Evolutionary conservation across 2,888 invertebrate genomes (phyloP).

Genomic region (Biston stratarius): DNA sequence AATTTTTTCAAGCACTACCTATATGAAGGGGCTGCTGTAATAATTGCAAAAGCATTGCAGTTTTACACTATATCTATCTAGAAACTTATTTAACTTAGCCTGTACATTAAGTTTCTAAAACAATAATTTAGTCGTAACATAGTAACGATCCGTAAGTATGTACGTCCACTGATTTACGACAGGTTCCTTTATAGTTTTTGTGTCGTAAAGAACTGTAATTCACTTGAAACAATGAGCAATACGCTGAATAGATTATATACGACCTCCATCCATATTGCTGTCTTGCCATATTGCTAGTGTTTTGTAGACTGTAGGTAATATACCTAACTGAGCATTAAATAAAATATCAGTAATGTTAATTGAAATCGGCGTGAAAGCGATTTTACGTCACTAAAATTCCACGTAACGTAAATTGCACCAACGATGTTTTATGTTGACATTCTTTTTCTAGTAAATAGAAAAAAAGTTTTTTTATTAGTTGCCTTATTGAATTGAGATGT

Average conservation of each 20-base stretch:
- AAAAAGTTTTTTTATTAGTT: too few species aligned
- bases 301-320: slow-evolving; percentile 76
- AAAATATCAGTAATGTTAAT: slow-evolving; percentile 54
- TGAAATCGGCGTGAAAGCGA: slow-evolving; percentile 31
- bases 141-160: slow-evolving; percentile 71
- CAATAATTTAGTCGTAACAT: slow-evolving; percentile 74
- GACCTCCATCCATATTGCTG: slow-evolving; percentile 83
- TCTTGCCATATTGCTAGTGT: slow-evolving; percentile 85
- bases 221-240: slow-evolving; percentile 84
- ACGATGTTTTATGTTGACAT: too few species aligned
- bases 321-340: slow-evolving; percentile 57
- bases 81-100: slow-evolving; percentile 11
- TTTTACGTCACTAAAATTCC: slow-evolving; percentile 18
- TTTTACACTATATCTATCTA: background rate
- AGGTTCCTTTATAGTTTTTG: slow-evolving; percentile 82
- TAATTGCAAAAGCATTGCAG: background rate
- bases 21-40: background rate
- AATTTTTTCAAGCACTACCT: background rate
- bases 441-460: too few species aligned
- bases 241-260: slow-evolving; percentile 83
- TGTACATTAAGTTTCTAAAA: slow-evolving; percentile 66
- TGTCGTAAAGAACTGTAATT: slow-evolving; percentile 81
- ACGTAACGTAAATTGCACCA: background rate
- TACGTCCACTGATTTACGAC: slow-evolving; percentile 79
- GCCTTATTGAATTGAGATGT: too few species aligned